phyloP scores from a whole-genome alignment of 2,797 vertebrate genomes.

The Coregonus ussuriensis region DNA sequence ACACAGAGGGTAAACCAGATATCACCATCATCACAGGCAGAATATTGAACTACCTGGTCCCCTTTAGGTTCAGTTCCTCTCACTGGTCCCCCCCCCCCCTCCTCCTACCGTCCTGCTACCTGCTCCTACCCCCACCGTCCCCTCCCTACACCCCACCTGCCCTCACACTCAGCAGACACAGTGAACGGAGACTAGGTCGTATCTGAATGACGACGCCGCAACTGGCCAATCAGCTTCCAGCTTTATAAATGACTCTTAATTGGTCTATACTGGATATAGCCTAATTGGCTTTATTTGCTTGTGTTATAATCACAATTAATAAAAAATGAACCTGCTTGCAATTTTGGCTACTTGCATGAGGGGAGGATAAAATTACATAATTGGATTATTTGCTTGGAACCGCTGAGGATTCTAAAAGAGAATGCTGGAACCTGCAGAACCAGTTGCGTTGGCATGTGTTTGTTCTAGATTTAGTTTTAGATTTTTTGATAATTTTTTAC shows the following conservation, averaged over 20 bases:
- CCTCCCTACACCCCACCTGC: conserved; percentile 65
- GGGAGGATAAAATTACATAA: conserved; percentile 1
- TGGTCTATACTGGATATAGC: conserved; percentile 40
- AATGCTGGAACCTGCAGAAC: conserved; percentile 93
- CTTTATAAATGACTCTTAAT: conserved; percentile 51
- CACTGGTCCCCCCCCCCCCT: conserved; percentile 38
- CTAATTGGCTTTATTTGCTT: conserved; percentile 17
- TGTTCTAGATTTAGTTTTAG: conserved; percentile 69
- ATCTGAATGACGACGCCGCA: conserved; percentile 80
- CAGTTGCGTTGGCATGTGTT: conserved; percentile 84
- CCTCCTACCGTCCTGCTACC: conserved; percentile 43
- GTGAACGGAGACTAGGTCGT: conserved; percentile 89
- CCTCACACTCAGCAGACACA: conserved; percentile 82
- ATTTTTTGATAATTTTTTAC: conserved; percentile 47
- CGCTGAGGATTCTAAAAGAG: conserved; percentile 50
- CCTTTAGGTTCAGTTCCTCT: conserved; percentile 38
- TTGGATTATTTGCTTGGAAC: conserved; percentile 25
- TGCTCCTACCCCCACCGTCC: conserved; percentile 56
- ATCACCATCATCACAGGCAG: conserved; percentile 56
- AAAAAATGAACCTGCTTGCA: conserved; percentile 17
- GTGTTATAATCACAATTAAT: conserved; percentile 15
- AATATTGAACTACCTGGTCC: conserved; percentile 64
- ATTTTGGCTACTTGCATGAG: conserved; percentile 25
- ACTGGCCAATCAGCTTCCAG: conserved; percentile 97
- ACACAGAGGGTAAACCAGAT: conserved; percentile 36